phyloP scores from a whole-genome alignment of 30 jellyfish, hydroid and myxozoan genomes.

The Calvadosia cruxmelitensis region DNA sequence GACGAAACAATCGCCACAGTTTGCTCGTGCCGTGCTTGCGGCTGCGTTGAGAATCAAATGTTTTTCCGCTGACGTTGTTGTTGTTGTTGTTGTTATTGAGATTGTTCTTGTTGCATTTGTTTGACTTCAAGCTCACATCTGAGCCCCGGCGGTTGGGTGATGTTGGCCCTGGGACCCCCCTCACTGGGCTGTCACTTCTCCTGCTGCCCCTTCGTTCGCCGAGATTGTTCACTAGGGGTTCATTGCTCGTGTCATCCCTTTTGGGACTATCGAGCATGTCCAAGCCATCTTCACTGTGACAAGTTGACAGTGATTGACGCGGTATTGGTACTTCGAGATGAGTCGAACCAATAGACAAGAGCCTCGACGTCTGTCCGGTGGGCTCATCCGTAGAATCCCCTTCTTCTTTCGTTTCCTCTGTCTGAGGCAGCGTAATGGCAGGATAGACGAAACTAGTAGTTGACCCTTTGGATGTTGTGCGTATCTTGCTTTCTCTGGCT shows the following conservation, averaged over 20 bases:
- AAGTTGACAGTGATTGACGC: not conserved
- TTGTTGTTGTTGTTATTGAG: not conserved
- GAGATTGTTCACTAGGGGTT: too few species aligned
- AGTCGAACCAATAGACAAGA: not conserved
- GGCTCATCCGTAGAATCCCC: not conserved
- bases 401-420: not conserved
- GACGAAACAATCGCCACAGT: not conserved
- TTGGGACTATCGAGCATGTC: too few species aligned
- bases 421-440: not conserved
- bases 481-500: constrained; percentile 4
- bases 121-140: not conserved
- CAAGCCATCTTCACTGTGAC: not conserved
- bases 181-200: too few species aligned
- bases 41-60: not conserved
- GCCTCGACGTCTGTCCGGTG: not conserved
- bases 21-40: not conserved
- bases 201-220: too few species aligned
- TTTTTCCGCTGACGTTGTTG: not conserved
- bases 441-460: not conserved
- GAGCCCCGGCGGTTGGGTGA: too few species aligned
- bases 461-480: not conserved
- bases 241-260: too few species aligned
- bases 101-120: not conserved
- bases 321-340: not conserved
- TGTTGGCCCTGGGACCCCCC: too few species aligned